A percentile compares a stretch with the other conserved stretches of the same genome.
phyloP scores from a whole-genome alignment of 2,888 invertebrate genomes.

The Diogma glabrata region DNA sequence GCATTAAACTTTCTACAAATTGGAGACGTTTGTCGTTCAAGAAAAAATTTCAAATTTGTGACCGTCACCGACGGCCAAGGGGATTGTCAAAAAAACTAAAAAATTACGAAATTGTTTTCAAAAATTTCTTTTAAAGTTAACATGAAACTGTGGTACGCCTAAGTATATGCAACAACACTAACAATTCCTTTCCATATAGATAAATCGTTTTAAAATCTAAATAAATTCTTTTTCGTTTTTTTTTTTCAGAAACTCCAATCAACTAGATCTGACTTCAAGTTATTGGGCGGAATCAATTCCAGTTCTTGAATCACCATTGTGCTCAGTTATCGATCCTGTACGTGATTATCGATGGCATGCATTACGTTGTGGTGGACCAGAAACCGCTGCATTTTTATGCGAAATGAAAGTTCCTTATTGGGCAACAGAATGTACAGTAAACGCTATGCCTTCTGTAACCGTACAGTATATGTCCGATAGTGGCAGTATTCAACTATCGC shows the following conservation, averaged over 20 bases:
- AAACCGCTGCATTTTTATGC: conserved; percentile 66
- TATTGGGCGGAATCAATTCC: conserved; percentile 62
- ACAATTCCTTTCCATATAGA: no score
- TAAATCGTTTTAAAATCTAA: no score
- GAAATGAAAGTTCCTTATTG: conserved; percentile 68
- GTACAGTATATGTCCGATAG: conserved; percentile 65
- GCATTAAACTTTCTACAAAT: no score
- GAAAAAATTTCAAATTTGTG: no score
- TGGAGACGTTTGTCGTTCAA: no score
- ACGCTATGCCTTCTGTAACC: conserved; percentile 59
- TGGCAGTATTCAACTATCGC: conserved; percentile 61
- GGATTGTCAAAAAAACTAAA: no score
- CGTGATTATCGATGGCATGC: conserved; percentile 71
- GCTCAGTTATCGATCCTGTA: conserved; percentile 63
- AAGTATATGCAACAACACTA: no score
- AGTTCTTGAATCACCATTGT: conserved; percentile 49
- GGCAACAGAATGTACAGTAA: conserved; percentile 65
- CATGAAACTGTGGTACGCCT: no score
- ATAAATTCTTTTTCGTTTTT: neutral
- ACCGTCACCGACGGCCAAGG: no score
- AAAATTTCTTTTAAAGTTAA: no score
- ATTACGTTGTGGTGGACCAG: conserved; percentile 61
- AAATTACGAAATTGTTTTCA: no score
- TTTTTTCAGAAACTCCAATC: conserved; percentile 31
- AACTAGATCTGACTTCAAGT: conserved; percentile 38